Conservation (phyloP, 2,113 vertebrate species). For the Narcine bancroftii region DNA sequence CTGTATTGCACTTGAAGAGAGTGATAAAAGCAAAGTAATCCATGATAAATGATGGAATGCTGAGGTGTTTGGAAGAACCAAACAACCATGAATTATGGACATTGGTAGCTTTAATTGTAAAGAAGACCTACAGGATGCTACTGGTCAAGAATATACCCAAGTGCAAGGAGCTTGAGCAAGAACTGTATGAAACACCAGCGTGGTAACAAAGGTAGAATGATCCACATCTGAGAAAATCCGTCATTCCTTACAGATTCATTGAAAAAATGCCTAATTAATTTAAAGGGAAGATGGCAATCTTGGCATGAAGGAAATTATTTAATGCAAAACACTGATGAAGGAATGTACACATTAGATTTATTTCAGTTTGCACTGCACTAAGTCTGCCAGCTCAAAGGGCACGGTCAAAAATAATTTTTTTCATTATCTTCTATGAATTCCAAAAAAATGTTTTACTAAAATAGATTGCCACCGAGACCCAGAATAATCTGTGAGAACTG, state of each 20-base stretch:
- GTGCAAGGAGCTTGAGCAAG: too few relatives aligned
- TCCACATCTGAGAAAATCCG: background rate
- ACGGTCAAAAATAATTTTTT: constrained; percentile 19
- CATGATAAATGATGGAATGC: too few relatives aligned
- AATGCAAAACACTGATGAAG: background rate
- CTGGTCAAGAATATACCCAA: too few relatives aligned
- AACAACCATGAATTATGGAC: too few relatives aligned
- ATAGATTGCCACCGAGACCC: background rate
- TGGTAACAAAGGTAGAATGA: background rate
- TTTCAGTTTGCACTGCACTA: background rate
- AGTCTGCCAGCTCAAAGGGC: constrained; percentile 1
- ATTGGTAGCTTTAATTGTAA: too few relatives aligned
- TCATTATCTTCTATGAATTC: background rate
- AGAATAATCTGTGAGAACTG: background rate
- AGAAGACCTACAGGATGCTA: too few relatives aligned
- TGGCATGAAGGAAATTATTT: background rate
- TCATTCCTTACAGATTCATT: background rate
- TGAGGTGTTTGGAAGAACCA: too few relatives aligned
- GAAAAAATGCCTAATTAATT: background rate
- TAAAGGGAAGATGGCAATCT: background rate
- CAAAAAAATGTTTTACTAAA: background rate
- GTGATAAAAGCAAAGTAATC: too few relatives aligned
- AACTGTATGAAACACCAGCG: too few relatives aligned
- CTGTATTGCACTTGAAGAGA: too few relatives aligned
- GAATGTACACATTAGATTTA: background rate